Conservation (phyloP, 2,888 invertebrate species). For the Anarsia innoxiella region DNA sequence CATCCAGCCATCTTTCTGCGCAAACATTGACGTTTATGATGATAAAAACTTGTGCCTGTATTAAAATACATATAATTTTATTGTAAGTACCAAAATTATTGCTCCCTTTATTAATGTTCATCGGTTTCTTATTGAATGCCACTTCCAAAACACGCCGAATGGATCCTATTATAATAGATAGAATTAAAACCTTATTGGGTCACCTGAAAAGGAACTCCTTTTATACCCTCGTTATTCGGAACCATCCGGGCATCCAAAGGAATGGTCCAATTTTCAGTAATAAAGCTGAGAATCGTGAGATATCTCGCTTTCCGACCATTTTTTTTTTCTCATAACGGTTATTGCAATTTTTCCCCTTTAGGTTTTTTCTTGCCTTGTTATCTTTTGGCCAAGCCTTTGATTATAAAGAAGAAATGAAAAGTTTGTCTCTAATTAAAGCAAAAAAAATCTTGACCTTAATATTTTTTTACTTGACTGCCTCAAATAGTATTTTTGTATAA, state of each 20-base stretch:
- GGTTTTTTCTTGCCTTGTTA: background rate
- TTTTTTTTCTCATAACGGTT: slow-evolving; percentile 4
- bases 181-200: slow-evolving; percentile 13
- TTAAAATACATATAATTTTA: no score
- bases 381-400: slow-evolving; percentile 3
- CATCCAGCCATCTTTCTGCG: no score
- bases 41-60: no score
- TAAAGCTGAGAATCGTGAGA: slow-evolving; percentile 12
- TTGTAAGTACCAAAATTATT: no score
- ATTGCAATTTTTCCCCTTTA: background rate
- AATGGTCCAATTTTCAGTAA: slow-evolving; percentile 25
- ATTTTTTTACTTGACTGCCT: no score
- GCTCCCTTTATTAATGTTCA: no score
- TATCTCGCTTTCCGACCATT: slow-evolving; percentile 6
- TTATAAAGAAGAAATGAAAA: background rate
- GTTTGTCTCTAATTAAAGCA: slow-evolving; percentile 1
- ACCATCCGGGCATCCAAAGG: slow-evolving; percentile 13
- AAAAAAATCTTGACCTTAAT: no score
- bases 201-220: slow-evolving; percentile 6
- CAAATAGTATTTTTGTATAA: no score
- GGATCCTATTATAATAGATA: slow-evolving; percentile 5
- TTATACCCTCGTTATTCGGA: slow-evolving; percentile 23
- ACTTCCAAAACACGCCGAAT: background rate
- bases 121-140: background rate
- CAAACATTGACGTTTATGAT: no score